Percentiles rank a stretch among this genome's conserved stretches.
Conservation (phyloP, 2,888 invertebrate genomes). For the Athalia rosae region DNA sequence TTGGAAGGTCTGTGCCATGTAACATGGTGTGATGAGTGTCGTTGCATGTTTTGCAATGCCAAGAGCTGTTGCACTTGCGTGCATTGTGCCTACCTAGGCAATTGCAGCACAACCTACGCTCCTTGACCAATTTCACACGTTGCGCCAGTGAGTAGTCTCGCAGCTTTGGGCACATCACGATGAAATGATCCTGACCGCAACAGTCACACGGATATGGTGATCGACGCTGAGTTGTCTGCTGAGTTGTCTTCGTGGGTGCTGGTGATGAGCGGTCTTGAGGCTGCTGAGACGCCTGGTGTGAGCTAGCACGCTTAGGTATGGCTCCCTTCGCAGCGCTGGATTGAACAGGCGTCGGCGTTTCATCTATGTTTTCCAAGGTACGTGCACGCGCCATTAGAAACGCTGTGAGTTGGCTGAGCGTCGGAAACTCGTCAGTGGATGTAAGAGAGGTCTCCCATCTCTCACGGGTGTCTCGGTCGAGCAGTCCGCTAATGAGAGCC, state of each 20-base stretch:
- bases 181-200: slow-evolving; percentile 23
- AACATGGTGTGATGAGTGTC: slow-evolving; percentile 13
- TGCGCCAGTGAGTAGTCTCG: slow-evolving; percentile 1
- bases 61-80: not conserved
- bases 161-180: slow-evolving; percentile 4
- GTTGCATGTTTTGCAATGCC: slow-evolving; percentile 19
- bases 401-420: slow-evolving; percentile 23
- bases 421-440: not conserved
- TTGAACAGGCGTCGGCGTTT: not conserved
- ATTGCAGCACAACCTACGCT: not conserved
- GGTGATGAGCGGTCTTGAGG: not conserved
- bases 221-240: not conserved
- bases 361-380: slow-evolving; percentile 14
- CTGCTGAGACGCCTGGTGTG: slow-evolving; percentile 9
- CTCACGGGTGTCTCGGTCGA: slow-evolving; percentile 13
- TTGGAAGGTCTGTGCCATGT: not conserved
- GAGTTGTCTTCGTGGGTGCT: not conserved
- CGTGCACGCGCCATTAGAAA: slow-evolving; percentile 25
- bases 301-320: not conserved
- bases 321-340: not conserved
- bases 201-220: slow-evolving; percentile 7
- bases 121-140: not conserved
- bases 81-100: slow-evolving; percentile 13
- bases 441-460: not conserved
- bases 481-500: not conserved